Conservation (phyloP, 2,113 vertebrate species). For the Trichechus manatus region DNA sequence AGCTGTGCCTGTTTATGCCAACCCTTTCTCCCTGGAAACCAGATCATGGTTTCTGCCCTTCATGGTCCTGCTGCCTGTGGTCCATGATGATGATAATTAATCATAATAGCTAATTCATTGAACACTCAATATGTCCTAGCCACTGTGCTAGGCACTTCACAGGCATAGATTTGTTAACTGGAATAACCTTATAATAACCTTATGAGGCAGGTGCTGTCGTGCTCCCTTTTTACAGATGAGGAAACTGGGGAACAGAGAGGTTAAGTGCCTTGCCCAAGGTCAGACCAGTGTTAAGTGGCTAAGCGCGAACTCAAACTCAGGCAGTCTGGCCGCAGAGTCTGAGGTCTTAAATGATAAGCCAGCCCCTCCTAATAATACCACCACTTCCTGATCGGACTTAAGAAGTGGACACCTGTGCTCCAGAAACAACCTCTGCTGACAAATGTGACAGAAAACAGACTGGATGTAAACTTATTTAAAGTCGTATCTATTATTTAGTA, state of each 20-base stretch:
- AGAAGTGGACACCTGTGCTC: neutral
- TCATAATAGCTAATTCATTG: neutral
- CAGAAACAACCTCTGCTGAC: neutral
- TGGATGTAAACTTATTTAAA: neutral
- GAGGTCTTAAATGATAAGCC: neutral
- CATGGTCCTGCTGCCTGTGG: neutral
- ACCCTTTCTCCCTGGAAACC: neutral
- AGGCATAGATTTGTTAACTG: neutral
- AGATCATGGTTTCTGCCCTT: neutral
- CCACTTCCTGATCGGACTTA: neutral
- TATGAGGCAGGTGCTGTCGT: too few relatives aligned
- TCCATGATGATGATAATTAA: neutral
- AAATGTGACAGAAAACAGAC: neutral
- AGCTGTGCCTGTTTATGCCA: neutral
- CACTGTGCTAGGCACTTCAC: neutral
- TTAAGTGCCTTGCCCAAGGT: too few relatives aligned
- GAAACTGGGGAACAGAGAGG: too few relatives aligned
- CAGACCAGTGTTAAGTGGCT: too few relatives aligned
- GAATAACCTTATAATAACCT: neutral
- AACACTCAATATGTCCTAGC: neutral
- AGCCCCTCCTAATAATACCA: neutral
- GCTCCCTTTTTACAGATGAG: too few relatives aligned
- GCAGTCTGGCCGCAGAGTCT: neutral
- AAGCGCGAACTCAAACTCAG: too few relatives aligned
- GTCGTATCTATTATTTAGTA: neutral